Percentiles rank a stretch among this genome's conserved stretches.
These are phyloP conservation scores for Nettapus auritus DNA, from an alignment of 2,113 vertebrate genomes.

Conservation along the genomic window DNA sequence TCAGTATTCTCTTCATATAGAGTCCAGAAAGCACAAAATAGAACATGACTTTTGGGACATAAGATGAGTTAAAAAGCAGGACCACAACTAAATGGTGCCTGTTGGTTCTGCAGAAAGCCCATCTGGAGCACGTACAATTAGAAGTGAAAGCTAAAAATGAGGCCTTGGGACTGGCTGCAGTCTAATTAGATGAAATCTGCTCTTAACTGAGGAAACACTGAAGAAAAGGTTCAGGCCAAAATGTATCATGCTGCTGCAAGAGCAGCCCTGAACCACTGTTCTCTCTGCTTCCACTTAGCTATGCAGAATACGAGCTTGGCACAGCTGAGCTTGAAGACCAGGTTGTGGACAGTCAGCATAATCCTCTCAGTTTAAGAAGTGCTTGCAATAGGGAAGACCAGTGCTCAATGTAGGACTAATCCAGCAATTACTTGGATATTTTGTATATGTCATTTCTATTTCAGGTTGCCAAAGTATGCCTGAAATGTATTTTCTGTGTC, in stretches of 20 bases:
- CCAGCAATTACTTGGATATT: neutral
- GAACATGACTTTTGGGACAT: neutral
- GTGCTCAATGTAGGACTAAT: neutral
- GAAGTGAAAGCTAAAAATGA: neutral
- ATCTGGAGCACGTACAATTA: neutral
- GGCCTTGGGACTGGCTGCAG: neutral
- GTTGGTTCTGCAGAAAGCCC: neutral
- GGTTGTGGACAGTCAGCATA: neutral
- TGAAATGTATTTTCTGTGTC: conserved; percentile 23
- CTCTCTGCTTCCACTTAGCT: neutral
- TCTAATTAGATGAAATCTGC: neutral
- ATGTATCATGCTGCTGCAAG: neutral
- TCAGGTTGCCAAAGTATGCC: neutral
- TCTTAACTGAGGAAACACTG: neutral
- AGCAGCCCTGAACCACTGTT: neutral
- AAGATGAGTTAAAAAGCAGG: neutral
- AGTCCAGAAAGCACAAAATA: neutral
- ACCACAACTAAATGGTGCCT: neutral
- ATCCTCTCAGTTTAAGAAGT: neutral
- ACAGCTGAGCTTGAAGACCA: neutral
- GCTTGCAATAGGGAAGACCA: neutral
- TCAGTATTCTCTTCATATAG: neutral
- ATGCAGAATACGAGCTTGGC: neutral
- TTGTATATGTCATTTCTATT: neutral
- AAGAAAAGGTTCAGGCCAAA: neutral